Conservation (phyloP, 92 coral and sea anemone genomes). For the Zoanthus solanderi region DNA sequence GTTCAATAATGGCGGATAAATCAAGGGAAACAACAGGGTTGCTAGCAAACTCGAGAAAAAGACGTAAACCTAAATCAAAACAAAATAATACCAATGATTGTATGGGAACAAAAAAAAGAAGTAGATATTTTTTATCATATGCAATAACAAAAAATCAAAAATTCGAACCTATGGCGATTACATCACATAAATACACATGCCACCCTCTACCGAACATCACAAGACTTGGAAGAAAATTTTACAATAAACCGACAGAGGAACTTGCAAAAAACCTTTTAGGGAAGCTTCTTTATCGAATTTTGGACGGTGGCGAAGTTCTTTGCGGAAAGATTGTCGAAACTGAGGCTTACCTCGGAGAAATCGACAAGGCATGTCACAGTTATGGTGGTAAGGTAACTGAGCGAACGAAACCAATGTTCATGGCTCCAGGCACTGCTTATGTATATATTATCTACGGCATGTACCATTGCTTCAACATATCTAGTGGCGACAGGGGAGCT, state of each 20-base stretch:
- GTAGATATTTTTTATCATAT: conserved; percentile 16
- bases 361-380: conserved; percentile 91
- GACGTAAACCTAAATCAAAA: background rate
- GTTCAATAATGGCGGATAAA: conserved; percentile 9
- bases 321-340: conserved; percentile 93
- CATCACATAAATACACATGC: background rate
- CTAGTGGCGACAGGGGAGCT: conserved; percentile 86
- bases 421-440: conserved; percentile 92
- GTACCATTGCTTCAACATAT: conserved; percentile 94
- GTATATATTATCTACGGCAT: conserved; percentile 96
- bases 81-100: background rate
- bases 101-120: background rate
- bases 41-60: conserved; percentile 13
- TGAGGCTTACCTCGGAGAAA: conserved; percentile 91
- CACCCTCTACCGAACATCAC: background rate
- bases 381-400: conserved; percentile 86
- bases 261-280: conserved; percentile 88
- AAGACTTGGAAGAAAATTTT: conserved; percentile 73
- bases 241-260: conserved; percentile 70
- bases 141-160: conserved; percentile 2
- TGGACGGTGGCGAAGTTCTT: conserved; percentile 78
- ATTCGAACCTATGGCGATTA: background rate
- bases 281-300: conserved; percentile 77
- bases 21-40: background rate
- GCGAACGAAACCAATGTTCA: conserved; percentile 83